These are phyloP conservation scores for Trisateles emortualis DNA, from an alignment of 2,888 invertebrate species.

Conservation along the genomic window DNA sequence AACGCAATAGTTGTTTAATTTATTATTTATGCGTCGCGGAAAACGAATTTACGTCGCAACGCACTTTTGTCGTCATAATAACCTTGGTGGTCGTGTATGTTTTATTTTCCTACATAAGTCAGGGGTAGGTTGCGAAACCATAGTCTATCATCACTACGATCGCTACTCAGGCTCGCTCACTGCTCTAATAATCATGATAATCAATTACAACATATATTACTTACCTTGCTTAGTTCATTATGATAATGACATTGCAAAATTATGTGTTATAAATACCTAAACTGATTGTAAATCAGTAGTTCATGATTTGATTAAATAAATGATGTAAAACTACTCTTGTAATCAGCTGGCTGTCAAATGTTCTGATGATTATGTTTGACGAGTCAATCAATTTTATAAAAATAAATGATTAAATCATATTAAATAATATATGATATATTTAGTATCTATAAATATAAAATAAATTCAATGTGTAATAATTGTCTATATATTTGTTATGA, in stretches of 20 bases:
- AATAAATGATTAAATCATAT: no score
- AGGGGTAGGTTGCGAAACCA: constrained; percentile 34
- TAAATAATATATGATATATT: not conserved
- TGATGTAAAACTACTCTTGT: not conserved
- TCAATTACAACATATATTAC: constrained; percentile 30
- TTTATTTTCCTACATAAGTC: constrained; percentile 25
- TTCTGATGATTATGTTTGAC: no score
- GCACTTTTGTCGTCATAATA: constrained; percentile 35
- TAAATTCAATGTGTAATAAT: no score
- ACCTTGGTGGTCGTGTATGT: constrained; percentile 44
- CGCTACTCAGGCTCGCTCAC: constrained; percentile 14
- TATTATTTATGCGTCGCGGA: constrained; percentile 54
- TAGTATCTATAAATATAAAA: no score
- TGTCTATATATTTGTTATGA: no score
- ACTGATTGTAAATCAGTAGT: not conserved
- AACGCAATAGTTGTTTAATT: constrained; percentile 64
- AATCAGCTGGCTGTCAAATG: not conserved
- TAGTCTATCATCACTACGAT: constrained; percentile 4
- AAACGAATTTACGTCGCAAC: constrained; percentile 51
- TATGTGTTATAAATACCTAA: not conserved
- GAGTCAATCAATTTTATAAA: no score
- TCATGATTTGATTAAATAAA: not conserved
- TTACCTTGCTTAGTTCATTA: constrained; percentile 21
- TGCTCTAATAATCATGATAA: constrained; percentile 26
- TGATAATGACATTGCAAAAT: constrained; percentile 33